Conservation (phyloP, 2,797 vertebrate genomes). For the Alouatta caraya region DNA sequence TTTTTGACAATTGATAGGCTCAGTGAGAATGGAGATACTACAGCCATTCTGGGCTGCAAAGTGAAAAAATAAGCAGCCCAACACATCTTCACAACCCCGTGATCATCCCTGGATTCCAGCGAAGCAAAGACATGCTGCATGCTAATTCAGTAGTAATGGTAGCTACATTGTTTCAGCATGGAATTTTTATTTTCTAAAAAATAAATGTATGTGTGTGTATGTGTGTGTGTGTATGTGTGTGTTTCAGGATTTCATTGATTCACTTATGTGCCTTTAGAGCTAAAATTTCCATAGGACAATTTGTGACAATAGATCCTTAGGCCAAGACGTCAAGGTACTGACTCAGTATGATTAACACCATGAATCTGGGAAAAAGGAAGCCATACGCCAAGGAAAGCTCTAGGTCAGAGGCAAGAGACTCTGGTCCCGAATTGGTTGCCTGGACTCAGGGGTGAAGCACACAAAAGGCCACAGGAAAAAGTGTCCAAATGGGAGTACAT, state of each 20-base stretch:
- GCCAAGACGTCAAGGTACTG: not conserved
- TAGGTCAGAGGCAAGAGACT: not conserved
- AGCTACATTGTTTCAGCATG: not conserved
- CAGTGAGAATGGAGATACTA: not conserved
- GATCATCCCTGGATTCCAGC: not conserved
- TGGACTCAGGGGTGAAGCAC: not conserved
- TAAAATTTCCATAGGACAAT: not conserved
- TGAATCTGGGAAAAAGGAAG: not conserved
- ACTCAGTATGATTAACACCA: not conserved
- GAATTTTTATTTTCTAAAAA: not conserved
- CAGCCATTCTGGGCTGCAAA: not conserved
- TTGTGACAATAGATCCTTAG: not conserved
- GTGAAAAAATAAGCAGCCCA: not conserved
- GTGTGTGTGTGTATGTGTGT: not conserved
- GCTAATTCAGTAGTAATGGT: not conserved
- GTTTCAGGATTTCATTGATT: not conserved
- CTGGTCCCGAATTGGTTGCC: not conserved
- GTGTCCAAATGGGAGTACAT: accelerated
- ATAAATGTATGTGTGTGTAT: not conserved
- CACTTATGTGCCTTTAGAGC: not conserved
- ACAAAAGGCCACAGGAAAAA: not conserved
- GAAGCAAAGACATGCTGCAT: not conserved
- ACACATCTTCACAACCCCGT: not conserved
- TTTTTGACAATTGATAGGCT: not conserved
- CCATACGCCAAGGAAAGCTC: not conserved